A percentile compares a stretch with the other conserved stretches of the same genome.
Evolutionary conservation across 2,888 invertebrate genomes (phyloP).

Genomic region (Yponomeuta evonymella): DNA sequence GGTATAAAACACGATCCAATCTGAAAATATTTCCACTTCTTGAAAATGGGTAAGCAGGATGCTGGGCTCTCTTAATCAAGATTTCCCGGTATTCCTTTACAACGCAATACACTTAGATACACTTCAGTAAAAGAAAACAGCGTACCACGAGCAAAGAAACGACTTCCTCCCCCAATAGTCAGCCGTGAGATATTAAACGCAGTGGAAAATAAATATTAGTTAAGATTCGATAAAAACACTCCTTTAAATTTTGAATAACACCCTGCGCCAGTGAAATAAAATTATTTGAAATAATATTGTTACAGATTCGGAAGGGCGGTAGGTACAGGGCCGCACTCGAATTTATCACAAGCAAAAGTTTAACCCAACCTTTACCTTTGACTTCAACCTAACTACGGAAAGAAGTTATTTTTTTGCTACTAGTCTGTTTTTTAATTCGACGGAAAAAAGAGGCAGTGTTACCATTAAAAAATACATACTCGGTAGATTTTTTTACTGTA

Average conservation of each 20-base stretch:
- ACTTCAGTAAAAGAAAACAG: not conserved
- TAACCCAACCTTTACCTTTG: no score
- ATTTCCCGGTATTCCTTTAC: not conserved
- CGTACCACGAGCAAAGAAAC: not conserved
- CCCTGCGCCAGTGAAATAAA: not conserved
- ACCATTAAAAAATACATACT: no score
- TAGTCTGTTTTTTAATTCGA: no score
- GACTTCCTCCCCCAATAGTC: not conserved
- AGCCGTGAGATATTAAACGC: not conserved
- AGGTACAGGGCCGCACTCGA: conserved; percentile 11
- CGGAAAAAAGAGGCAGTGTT: no score
- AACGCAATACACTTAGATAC: not conserved
- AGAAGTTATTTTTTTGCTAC: no score
- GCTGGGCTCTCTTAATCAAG: not conserved
- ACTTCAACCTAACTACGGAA: no score
- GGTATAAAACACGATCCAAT: not conserved
- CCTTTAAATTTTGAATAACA: not conserved
- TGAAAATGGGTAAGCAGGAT: not conserved
- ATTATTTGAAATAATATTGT: conserved; percentile 15
- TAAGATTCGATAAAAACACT: not conserved
- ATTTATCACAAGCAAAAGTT: not conserved
- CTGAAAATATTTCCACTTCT: not conserved
- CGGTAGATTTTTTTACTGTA: no score
- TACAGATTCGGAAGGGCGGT: conserved; percentile 9
- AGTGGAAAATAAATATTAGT: conserved; percentile 2